These are phyloP conservation scores for Onychostoma macrolepis DNA, from an alignment of 2,113 vertebrate genomes.

Conservation along the genomic window DNA sequence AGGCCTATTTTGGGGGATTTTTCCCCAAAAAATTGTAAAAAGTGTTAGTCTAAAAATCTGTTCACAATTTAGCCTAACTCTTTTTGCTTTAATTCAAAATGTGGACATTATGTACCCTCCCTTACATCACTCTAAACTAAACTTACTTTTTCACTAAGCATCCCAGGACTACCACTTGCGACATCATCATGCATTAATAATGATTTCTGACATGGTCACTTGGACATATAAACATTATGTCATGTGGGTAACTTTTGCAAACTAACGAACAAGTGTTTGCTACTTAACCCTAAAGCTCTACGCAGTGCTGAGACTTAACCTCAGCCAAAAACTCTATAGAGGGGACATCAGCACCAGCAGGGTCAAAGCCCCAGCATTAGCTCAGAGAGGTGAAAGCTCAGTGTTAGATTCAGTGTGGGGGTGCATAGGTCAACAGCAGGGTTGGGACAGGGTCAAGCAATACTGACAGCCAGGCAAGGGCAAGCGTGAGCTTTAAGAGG, in stretches of 20 bases:
- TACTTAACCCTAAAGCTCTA: conserved; percentile 55
- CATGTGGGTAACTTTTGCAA: background rate
- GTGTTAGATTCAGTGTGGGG: conserved; percentile 31
- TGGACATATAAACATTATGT: conserved; percentile 3
- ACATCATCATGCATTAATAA: background rate
- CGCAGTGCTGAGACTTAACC: conserved; percentile 23
- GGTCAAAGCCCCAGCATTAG: conserved; percentile 43
- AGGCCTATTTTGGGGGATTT: background rate
- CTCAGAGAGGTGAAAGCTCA: conserved; percentile 51
- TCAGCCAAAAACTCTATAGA: conserved; percentile 38
- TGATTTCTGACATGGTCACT: background rate
- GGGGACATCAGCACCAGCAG: conserved; percentile 18
- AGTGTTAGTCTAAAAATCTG: background rate
- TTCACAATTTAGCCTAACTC: background rate
- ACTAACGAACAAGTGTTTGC: conserved; percentile 44
- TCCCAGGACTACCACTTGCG: no score
- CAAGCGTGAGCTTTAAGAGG: conserved; percentile 41
- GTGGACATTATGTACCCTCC: no score
- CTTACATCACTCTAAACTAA: background rate
- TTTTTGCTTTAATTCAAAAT: background rate
- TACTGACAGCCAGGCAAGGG: conserved; percentile 56
- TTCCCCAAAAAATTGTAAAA: background rate
- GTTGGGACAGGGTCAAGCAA: conserved; percentile 67
- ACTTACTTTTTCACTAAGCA: background rate
- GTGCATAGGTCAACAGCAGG: conserved; percentile 45